Evolutionary conservation across 2,888 invertebrate genomes (phyloP), one percentile per base, ranked within the genome.

Genomic region (Incurvaria masculella): DNA sequence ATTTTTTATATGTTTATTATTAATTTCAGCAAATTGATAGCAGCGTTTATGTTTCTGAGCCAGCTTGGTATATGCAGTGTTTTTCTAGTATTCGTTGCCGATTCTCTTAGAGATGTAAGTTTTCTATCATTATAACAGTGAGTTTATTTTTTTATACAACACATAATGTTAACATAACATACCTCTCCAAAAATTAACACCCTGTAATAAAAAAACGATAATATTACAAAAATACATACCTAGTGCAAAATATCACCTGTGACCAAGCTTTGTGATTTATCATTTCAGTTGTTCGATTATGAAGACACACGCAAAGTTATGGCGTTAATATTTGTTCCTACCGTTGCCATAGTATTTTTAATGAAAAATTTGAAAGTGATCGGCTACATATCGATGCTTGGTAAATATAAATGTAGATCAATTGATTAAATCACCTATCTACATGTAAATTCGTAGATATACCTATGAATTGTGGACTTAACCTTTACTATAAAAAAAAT

Each of bases 71-170:
- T 68, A 50, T 69, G 71, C 50, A 60, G 65, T 1, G 69, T 69
- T 2, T 66, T 61, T 47, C 64, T 71, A 1, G 60, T 61, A 47
- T 66, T 69, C 38, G 68, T 71, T 2, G 50, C 67, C 2, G 71
- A 71, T 49, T 61, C 64, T 53, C 56, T 72, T 43, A 61, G 68
- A 47, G 72, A 71, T 58, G 72, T 72, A 42, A 65, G 71, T 68
- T 48, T 44, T 45, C 17, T 33, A 23, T 6, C 4, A 23, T 23
- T 23, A 23, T 23, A n/a, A n/a, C n/a, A n/a, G n/a, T n/a, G n/a
- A n/a, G n/a, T n/a, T 27, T 27, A 10, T 27, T 27, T 27, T 27
- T 27, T 27, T 10, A 16, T 17, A 17, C 38, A 17, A 38, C 4
- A 38, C n/a, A n/a, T 16, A 38, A 38, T 38, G 38, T 38, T 38